Evolutionary conservation across 1,140 invertebrate genomes (phyloP).

Genomic region (Paraescarpia echinospica): DNA sequence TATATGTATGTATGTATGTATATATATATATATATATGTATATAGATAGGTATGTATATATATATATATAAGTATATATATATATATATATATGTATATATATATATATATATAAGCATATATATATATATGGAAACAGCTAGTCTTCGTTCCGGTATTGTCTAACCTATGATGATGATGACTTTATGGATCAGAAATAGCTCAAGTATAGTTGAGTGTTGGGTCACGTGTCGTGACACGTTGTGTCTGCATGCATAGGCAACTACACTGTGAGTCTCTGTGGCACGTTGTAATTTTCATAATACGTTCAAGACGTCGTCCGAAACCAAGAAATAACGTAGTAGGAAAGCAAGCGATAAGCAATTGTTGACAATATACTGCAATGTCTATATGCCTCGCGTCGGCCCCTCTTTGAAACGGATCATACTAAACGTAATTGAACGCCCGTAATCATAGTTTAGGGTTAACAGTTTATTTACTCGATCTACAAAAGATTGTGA

Average conservation of each 20-base stretch:
- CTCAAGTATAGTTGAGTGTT: not conserved
- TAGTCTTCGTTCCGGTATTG: too few relatives aligned
- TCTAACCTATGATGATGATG: too few relatives aligned
- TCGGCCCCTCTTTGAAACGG: not conserved
- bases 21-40: too few relatives aligned
- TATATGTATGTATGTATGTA: too few relatives aligned
- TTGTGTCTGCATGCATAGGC: not conserved
- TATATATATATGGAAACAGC: too few relatives aligned
- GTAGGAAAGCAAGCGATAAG: not conserved
- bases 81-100: too few relatives aligned
- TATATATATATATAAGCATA: too few relatives aligned
- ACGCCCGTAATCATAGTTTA: not conserved
- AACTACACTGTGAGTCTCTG: not conserved
- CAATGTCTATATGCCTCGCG: too few relatives aligned
- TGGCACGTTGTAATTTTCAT: not conserved
- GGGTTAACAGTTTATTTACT: not conserved
- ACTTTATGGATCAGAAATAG: not conserved
- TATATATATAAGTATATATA: too few relatives aligned
- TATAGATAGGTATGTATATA: too few relatives aligned
- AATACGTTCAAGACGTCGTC: not conserved
- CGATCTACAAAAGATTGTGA: not conserved
- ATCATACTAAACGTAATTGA: not conserved
- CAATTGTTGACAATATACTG: not conserved
- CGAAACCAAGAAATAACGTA: not conserved
- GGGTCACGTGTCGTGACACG: too few relatives aligned